Percentiles rank a stretch among this genome's conserved stretches.
phyloP scores from a whole-genome alignment of 2,888 invertebrate species.

The Synanthedon formicaeformis region DNA sequence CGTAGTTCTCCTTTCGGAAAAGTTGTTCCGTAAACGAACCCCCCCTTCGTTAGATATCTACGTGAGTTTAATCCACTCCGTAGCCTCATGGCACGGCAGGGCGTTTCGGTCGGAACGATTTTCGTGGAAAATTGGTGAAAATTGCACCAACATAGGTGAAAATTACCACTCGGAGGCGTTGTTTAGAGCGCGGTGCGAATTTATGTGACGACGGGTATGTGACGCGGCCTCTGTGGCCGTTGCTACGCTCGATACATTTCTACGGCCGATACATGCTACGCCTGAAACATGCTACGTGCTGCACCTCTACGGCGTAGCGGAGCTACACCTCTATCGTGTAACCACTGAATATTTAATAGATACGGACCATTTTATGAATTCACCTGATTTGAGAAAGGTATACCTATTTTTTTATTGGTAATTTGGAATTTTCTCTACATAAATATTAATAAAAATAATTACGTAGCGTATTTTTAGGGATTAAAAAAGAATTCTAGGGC shows the following conservation, averaged over 20 bases:
- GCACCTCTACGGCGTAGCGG: too few relatives aligned
- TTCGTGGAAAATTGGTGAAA: constrained; percentile 60
- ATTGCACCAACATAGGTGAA: constrained; percentile 64
- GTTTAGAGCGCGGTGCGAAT: constrained; percentile 47
- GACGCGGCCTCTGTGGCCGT: constrained; percentile 15
- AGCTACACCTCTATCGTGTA: too few relatives aligned
- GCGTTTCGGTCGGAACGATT: constrained; percentile 48
- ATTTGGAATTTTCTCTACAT: too few relatives aligned
- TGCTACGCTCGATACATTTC: background rate
- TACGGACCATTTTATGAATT: too few relatives aligned
- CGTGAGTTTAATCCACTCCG: constrained; percentile 66
- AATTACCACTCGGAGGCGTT: constrained; percentile 61
- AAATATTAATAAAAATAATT: too few relatives aligned
- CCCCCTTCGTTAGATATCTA: constrained; percentile 68
- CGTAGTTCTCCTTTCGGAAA: constrained; percentile 61
- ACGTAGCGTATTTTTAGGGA: too few relatives aligned
- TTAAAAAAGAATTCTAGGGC: too few relatives aligned
- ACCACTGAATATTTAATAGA: too few relatives aligned
- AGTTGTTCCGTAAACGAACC: constrained; percentile 64
- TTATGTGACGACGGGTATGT: constrained; percentile 45
- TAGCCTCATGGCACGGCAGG: constrained; percentile 23
- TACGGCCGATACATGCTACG: background rate
- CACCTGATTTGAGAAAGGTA: too few relatives aligned
- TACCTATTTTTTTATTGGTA: too few relatives aligned
- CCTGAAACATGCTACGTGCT: background rate